Percentiles rank a stretch among this genome's conserved stretches.
Conservation (phyloP, 1,140 invertebrate species). For the Augochlora pura region DNA sequence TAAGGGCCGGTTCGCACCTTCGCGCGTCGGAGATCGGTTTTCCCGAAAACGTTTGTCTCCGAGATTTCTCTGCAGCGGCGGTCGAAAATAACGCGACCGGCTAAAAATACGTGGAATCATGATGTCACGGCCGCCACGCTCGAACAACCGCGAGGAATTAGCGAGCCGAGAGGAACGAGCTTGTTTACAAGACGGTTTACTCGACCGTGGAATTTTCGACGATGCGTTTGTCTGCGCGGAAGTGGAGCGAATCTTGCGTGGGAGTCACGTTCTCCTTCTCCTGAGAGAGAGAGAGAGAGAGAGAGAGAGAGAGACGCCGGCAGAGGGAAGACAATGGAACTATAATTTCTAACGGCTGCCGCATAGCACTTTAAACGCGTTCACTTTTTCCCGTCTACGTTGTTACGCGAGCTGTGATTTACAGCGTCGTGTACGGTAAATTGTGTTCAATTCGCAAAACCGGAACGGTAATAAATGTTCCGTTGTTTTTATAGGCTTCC, state of each 20-base stretch:
- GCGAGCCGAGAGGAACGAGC: constrained; percentile 25
- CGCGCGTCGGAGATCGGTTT: constrained; percentile 31
- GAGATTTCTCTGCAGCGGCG: not conserved
- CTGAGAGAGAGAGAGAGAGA: too few species aligned
- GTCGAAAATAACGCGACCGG: not conserved
- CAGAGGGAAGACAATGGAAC: not conserved
- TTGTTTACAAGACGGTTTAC: constrained; percentile 46
- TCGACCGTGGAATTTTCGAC: constrained; percentile 27
- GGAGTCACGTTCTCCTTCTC: constrained; percentile 2
- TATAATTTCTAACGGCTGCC: not conserved
- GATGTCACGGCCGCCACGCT: not conserved
- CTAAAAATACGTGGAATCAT: constrained; percentile 1
- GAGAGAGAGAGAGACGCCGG: not conserved
- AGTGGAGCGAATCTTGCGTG: constrained; percentile 2
- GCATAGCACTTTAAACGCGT: too few species aligned
- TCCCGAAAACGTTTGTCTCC: constrained; percentile 11
- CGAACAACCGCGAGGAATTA: constrained; percentile 28
- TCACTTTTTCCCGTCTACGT: too few species aligned
- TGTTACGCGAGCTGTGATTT: too few species aligned
- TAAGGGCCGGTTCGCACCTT: constrained; percentile 36
- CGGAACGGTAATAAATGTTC: too few species aligned
- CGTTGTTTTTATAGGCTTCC: too few species aligned
- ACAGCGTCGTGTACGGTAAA: too few species aligned
- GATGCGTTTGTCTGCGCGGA: not conserved
- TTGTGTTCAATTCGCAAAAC: too few species aligned